Conservation (phyloP, 2,888 invertebrate genomes). For the Heteromyza rotundicornis region DNA sequence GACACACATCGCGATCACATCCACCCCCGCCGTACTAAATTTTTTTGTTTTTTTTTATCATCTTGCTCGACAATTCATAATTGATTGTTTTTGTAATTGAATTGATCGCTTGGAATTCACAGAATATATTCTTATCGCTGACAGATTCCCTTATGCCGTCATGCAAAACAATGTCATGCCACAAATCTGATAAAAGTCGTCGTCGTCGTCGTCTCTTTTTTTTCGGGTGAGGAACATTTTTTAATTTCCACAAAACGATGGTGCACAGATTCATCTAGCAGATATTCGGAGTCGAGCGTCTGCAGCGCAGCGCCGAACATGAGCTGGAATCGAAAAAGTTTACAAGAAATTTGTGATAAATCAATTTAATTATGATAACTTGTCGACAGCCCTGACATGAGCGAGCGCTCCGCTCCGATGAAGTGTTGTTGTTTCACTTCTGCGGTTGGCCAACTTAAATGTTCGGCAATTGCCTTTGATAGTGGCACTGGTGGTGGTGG, state of each 20-base stretch:
- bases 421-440: background rate
- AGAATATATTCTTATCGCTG: background rate
- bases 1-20: constrained; percentile 35
- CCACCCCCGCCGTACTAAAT: constrained; percentile 33
- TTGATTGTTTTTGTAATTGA: constrained; percentile 57
- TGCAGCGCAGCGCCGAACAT: too few species aligned
- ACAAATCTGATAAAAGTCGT: constrained; percentile 14
- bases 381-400: constrained; percentile 10
- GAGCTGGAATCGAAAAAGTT: background rate
- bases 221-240: constrained; percentile 22
- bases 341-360: constrained; percentile 15
- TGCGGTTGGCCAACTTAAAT: background rate
- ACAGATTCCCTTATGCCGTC: background rate
- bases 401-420: too few species aligned
- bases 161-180: background rate
- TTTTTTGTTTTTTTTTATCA: constrained; percentile 24
- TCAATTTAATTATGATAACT: constrained; percentile 31
- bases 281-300: too few species aligned
- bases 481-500: background rate
- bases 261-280: background rate
- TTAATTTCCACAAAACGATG: constrained; percentile 18
- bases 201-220: too few species aligned
- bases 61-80: constrained; percentile 53
- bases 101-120: constrained; percentile 33
- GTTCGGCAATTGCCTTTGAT: constrained; percentile 16